A percentile compares a stretch with the other conserved stretches of the same genome.
Conservation (phyloP, 2,113 vertebrate genomes). For the Carassius carassius region DNA sequence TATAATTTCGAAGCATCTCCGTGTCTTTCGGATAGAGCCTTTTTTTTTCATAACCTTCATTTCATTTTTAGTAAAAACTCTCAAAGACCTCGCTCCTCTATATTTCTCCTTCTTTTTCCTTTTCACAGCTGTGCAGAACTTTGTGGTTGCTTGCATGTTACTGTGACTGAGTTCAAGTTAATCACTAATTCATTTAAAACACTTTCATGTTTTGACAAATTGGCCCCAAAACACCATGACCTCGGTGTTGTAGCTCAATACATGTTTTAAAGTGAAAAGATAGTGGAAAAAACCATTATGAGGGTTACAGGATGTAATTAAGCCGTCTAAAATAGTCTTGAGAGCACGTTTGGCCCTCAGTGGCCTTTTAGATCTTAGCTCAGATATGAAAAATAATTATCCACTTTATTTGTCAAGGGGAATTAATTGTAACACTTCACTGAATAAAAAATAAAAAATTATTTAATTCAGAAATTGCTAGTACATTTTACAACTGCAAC, state of each 20-base stretch:
- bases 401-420: neutral
- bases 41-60: neutral
- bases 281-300: neutral
- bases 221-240: neutral
- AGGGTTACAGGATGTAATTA: constrained; percentile 33
- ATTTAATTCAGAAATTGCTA: neutral
- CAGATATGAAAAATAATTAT: neutral
- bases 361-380: constrained; percentile 2
- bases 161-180: neutral
- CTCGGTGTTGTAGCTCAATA: neutral
- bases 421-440: neutral
- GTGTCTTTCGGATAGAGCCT: neutral
- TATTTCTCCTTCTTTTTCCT: neutral
- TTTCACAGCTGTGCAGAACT: neutral
- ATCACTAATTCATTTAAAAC: neutral
- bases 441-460: neutral
- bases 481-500: neutral
- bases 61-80: neutral
- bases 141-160: neutral
- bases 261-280: neutral
- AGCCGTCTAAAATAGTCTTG: neutral
- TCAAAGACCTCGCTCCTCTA: neutral
- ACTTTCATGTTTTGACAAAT: neutral
- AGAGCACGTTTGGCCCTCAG: neutral
- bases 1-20: neutral